These are phyloP conservation scores for Podarcis lilfordi DNA, from an alignment of 2,797 vertebrate genomes.

Conservation along the genomic window DNA sequence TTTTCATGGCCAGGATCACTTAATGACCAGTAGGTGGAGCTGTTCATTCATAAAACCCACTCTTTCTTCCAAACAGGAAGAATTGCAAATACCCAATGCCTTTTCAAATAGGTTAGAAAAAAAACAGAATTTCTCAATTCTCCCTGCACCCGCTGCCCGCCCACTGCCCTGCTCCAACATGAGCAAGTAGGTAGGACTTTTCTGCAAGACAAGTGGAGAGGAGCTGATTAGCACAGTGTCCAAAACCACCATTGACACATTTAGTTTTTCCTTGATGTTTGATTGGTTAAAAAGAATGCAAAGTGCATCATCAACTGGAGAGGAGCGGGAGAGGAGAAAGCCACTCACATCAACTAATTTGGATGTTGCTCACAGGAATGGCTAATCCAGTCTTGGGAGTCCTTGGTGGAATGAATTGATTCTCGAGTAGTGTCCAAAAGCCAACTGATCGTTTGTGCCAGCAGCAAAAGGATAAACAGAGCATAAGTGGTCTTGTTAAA, in stretches of 20 bases:
- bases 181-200: background rate
- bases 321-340: background rate
- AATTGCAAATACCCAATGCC: background rate
- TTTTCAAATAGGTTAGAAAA: too few species aligned
- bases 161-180: background rate
- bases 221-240: accelerated
- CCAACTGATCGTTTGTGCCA: background rate
- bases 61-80: accelerated
- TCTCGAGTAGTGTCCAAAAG: accelerated
- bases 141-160: too few species aligned
- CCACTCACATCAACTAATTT: background rate
- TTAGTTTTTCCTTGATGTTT: background rate
- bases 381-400: background rate
- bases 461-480: background rate
- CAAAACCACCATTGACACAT: constrained; percentile 4
- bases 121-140: background rate
- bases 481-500: constrained; percentile 45
- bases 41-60: constrained; percentile 43
- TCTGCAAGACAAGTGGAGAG: accelerated
- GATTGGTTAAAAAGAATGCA: background rate
- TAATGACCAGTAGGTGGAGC: constrained; percentile 63
- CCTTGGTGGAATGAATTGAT: background rate
- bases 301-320: background rate
- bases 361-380: background rate
- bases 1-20: too few species aligned